These are phyloP conservation scores for Phalacrocorax carbo DNA, from an alignment of 2,113 vertebrate genomes.

Conservation along the genomic window DNA sequence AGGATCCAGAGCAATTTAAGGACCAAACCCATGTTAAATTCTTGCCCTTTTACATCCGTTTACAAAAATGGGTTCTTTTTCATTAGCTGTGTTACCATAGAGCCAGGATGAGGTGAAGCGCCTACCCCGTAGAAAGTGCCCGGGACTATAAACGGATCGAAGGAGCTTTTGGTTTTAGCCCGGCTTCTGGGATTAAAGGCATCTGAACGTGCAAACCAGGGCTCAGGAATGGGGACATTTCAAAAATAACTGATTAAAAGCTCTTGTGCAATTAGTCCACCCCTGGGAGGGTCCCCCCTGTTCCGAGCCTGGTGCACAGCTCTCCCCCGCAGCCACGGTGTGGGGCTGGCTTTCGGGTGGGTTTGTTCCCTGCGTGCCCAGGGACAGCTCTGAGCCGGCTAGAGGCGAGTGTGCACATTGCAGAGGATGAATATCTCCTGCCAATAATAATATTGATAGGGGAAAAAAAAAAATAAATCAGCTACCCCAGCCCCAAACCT, in stretches of 20 bases:
- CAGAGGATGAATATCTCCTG: neutral
- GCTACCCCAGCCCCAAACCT: neutral
- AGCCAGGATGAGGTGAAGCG: neutral
- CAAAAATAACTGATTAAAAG: neutral
- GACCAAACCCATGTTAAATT: accelerated
- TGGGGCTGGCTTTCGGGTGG: accelerated
- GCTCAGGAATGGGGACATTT: neutral
- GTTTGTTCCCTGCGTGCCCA: neutral
- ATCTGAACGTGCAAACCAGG: accelerated
- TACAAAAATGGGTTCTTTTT: neutral
- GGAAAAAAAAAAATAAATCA: too few relatives aligned
- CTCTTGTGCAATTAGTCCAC: neutral
- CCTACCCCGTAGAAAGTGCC: neutral
- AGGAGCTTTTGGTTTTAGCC: neutral
- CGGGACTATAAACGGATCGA: too few relatives aligned
- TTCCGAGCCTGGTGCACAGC: neutral
- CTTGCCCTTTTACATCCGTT: neutral
- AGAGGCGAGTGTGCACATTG: accelerated
- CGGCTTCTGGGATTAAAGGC: neutral
- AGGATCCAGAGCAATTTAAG: neutral
- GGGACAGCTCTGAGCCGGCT: neutral
- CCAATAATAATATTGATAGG: neutral
- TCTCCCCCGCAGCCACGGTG: accelerated
- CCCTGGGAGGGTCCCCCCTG: neutral
- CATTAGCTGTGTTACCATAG: neutral